Conservation (phyloP, 2,113 vertebrate genomes). For the Hippoglossus stenolepis region DNA sequence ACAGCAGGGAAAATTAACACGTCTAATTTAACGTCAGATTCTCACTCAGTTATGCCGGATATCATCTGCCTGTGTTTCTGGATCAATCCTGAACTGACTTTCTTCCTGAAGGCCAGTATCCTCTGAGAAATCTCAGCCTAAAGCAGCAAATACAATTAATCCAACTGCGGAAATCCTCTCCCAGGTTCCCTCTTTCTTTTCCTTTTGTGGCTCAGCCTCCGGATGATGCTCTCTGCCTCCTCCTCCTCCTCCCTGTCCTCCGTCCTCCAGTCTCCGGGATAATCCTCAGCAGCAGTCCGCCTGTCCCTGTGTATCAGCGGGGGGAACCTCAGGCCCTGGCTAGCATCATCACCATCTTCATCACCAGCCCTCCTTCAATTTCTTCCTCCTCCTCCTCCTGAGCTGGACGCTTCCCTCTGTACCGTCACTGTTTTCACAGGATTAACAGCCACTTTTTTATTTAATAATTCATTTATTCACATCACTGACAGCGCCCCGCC, state of each 20-base stretch:
- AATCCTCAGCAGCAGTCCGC: constrained; percentile 61
- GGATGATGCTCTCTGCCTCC: constrained; percentile 69
- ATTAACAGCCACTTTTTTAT: constrained; percentile 53
- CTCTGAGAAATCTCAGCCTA: background rate
- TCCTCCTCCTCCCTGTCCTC: constrained; percentile 46
- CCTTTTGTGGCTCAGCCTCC: background rate
- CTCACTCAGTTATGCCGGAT: constrained; percentile 24
- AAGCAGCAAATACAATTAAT: background rate
- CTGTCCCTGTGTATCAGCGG: constrained; percentile 59
- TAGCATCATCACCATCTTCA: constrained; percentile 26
- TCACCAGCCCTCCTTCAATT: constrained; percentile 14
- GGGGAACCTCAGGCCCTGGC: constrained; percentile 46
- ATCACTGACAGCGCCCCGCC: constrained; percentile 61
- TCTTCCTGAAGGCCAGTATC: constrained; percentile 7
- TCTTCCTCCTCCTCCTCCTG: constrained; percentile 38
- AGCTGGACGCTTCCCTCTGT: constrained; percentile 36
- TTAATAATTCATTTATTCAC: constrained; percentile 72
- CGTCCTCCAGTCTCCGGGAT: constrained; percentile 68
- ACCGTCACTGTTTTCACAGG: constrained; percentile 41
- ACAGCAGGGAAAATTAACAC: background rate
- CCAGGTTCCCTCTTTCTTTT: constrained; percentile 10
- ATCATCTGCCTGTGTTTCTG: constrained; percentile 28
- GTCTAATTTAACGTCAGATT: background rate
- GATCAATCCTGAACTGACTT: constrained; percentile 42
- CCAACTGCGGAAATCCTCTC: constrained; percentile 11